These are phyloP conservation scores for Percina caprodes DNA, from an alignment of 2,113 vertebrate species.

Conservation along the genomic window DNA sequence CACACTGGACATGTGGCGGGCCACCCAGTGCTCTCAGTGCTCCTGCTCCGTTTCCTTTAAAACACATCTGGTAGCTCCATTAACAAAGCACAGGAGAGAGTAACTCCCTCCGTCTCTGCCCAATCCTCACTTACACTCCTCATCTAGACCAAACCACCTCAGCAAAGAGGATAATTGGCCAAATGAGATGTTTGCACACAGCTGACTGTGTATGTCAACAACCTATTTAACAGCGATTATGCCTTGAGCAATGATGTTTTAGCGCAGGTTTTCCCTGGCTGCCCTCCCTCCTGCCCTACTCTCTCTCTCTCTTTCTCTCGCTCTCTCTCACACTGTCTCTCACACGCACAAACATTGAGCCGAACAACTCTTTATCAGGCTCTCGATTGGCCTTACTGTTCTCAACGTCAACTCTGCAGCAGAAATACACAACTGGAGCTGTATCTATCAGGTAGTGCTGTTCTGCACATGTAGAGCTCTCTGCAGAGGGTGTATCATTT, in stretches of 20 bases:
- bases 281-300: background rate
- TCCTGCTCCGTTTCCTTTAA: constrained; percentile 46
- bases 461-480: constrained; percentile 26
- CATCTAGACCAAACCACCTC: constrained; percentile 49
- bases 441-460: background rate
- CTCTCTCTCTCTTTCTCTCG: background rate
- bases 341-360: background rate
- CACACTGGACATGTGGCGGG: constrained; percentile 52
- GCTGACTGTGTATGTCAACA: constrained; percentile 72
- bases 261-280: constrained; percentile 34
- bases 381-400: constrained; percentile 20
- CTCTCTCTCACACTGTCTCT: constrained; percentile 11
- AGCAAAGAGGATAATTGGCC: constrained; percentile 59
- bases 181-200: constrained; percentile 74
- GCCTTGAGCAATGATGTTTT: constrained; percentile 67
- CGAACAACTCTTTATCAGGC: constrained; percentile 1
- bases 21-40: constrained; percentile 58
- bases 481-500: constrained; percentile 46
- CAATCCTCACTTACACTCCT: constrained; percentile 32
- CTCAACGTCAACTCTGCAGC: constrained; percentile 33
- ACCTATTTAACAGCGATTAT: constrained; percentile 68
- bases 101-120: constrained; percentile 32
- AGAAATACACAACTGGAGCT: constrained; percentile 10
- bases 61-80: constrained; percentile 72
- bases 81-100: constrained; percentile 46